phyloP scores from a whole-genome alignment of 2,888 invertebrate genomes.

The Tetrapedia diversipes region DNA sequence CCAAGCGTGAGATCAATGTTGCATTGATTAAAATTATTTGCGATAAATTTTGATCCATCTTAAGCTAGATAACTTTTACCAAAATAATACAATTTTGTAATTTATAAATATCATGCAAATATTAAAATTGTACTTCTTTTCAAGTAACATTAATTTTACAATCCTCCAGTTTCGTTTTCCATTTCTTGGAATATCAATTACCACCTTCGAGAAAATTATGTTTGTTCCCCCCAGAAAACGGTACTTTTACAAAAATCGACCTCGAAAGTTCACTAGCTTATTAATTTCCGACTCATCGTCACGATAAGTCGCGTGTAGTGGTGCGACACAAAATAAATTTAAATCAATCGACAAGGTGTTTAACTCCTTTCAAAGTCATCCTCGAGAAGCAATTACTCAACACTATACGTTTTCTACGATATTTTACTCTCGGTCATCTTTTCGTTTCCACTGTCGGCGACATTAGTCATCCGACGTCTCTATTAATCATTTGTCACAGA shows the following conservation, averaged over 20 bases:
- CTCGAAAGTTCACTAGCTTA: not conserved
- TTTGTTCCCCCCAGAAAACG: not conserved
- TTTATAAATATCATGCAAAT: too few species aligned
- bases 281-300: not conserved
- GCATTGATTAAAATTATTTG: not conserved
- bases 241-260: constrained; percentile 2
- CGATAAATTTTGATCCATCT: too few species aligned
- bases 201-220: not conserved
- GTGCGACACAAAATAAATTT: not conserved
- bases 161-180: too few species aligned
- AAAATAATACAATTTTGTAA: too few species aligned
- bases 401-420: not conserved
- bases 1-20: not conserved
- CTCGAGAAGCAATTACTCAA: constrained; percentile 12
- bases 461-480: constrained; percentile 12
- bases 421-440: constrained; percentile 2
- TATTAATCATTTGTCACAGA: constrained; percentile 28
- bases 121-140: too few species aligned
- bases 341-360: not conserved
- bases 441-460: not conserved
- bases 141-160: too few species aligned
- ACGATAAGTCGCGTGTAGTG: not conserved
- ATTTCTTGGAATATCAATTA: not conserved
- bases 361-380: not conserved
- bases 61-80: too few species aligned